Evolutionary conservation across 2,113 vertebrate genomes (phyloP).

Genomic region (Pelmatolapia mariae): DNA sequence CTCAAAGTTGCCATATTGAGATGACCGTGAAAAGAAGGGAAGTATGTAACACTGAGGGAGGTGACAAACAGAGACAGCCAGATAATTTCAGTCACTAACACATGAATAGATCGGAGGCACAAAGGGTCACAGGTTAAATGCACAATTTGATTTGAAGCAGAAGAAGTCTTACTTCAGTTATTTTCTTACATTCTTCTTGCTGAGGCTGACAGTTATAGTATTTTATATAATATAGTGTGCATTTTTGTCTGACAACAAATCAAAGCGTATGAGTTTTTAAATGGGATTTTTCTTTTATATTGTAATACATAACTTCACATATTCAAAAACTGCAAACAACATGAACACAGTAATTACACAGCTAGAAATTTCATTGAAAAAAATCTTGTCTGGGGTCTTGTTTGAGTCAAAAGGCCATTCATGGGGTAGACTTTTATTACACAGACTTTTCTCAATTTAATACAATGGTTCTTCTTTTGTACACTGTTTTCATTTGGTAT

Average conservation of each 20-base stretch:
- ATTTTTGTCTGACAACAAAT: not conserved
- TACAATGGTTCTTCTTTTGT: not conserved
- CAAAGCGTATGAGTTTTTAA: not conserved
- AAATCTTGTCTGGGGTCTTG: not conserved
- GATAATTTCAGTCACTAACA: not conserved
- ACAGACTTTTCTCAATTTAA: not conserved
- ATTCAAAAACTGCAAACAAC: not conserved
- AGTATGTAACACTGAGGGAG: not conserved
- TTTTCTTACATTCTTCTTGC: not conserved
- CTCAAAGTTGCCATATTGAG: not conserved
- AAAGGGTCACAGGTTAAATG: not conserved
- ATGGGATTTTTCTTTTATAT: not conserved
- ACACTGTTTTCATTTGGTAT: not conserved
- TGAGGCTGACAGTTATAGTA: not conserved
- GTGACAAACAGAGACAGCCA: not conserved
- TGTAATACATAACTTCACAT: not conserved
- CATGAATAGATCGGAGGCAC: not conserved
- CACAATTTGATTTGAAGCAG: not conserved
- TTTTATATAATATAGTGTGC: not conserved
- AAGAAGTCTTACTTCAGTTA: not conserved
- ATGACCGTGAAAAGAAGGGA: not conserved
- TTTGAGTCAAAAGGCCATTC: not conserved
- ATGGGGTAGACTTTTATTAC: not conserved
- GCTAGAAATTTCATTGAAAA: not conserved
- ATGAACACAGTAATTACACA: not conserved